Evolutionary conservation across 2,888 invertebrate genomes (phyloP), one percentile per base, ranked within the genome.

Genomic region (Leucania comma): DNA sequence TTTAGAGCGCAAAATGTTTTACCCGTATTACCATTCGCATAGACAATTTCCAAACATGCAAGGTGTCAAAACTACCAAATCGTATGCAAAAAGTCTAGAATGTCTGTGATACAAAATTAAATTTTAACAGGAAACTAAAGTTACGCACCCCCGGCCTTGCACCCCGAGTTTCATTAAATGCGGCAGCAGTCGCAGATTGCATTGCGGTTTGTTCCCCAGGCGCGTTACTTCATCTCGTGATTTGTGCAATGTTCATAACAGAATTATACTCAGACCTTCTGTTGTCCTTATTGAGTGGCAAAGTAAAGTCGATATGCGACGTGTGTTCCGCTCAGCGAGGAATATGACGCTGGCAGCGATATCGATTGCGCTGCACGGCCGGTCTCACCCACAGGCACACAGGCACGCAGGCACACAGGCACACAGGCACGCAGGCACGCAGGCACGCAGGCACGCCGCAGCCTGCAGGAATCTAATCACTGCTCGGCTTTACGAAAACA

Each of bases 331-430:
- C 74, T 68, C 63, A 46, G 74, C 57, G 60, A 42, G 75, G 29
- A 80, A 51, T 46, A 74, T 62, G 75, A 68, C 64, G 66, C 59
- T 26, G 68, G 38, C 80, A 32, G 61, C 53, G 3, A 42, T 64
- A 78, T 78, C 61, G 80, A 78, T 62, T 68, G 64, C 68, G 17
- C n/a, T 50, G 46, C 64, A 32, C 46, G 24, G 58, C 58, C 38
- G 32, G 63, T 12, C 42, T 17, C 42, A n/a, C 29, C 29, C 54
- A 29, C 51, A 8, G 53, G 26, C 51, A 14, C 29, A 54, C 20
- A 9, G 17, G 9, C 20, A 20, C 54, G 4, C 51, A 24, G 24
- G 24, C 14, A 17, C 10, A 10, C 54, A 1, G 10, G 20, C 51
- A n/a, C 48, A 4, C 46, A 17, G 20, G 20, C 46, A 17, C 26